Conservation (phyloP, 2,113 vertebrate species). For the Tragelaphus imberbis region DNA sequence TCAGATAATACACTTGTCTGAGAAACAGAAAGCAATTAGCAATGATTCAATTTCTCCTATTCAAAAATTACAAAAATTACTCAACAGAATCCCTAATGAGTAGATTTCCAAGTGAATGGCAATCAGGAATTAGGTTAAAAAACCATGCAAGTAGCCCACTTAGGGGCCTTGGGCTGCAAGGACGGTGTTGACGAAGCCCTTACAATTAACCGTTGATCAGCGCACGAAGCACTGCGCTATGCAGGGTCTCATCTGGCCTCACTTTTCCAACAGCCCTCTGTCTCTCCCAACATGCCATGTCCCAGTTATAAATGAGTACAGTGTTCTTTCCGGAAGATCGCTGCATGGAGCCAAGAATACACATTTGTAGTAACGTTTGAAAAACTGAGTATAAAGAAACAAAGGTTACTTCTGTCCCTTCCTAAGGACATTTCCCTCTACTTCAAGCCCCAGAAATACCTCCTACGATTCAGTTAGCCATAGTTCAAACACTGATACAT, state of each 20-base stretch:
- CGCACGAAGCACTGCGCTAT: slow-evolving; percentile 18
- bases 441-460: background rate
- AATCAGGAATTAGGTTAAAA: slow-evolving; percentile 19
- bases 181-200: background rate
- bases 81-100: background rate
- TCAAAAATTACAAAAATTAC: background rate
- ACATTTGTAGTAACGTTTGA: slow-evolving; percentile 61
- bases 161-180: background rate
- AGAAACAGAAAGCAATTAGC: slow-evolving; percentile 20
- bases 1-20: background rate
- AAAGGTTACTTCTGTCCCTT: slow-evolving; percentile 54
- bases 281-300: background rate
- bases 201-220: slow-evolving; percentile 41
- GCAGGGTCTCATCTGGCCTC: slow-evolving; percentile 56
- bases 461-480: background rate
- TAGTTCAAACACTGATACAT: background rate
- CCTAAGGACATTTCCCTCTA: slow-evolving; percentile 13
- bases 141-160: background rate
- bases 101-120: background rate
- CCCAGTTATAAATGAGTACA: slow-evolving; percentile 63
- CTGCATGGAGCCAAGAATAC: slow-evolving; percentile 60
- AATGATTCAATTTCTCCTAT: background rate
- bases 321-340: slow-evolving; percentile 58
- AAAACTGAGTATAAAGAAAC: slow-evolving; percentile 55
- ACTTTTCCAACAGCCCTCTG: slow-evolving; percentile 40